phyloP scores from a whole-genome alignment of 1,140 invertebrate genomes.

The Rhysida immarginata region DNA sequence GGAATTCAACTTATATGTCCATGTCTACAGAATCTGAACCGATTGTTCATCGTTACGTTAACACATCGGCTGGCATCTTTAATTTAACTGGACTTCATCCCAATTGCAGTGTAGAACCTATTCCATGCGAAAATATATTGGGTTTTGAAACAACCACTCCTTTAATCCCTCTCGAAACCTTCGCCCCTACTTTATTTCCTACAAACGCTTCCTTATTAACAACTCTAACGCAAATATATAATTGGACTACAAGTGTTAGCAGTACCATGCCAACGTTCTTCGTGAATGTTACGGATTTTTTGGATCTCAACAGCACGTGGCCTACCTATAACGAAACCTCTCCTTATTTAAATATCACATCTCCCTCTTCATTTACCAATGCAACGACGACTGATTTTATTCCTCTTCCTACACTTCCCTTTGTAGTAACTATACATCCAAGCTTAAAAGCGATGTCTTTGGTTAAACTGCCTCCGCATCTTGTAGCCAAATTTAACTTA shows the following conservation, averaged over 20 bases:
- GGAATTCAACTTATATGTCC: too few relatives aligned
- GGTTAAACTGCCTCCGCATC: background rate
- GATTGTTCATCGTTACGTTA: conserved; percentile 16
- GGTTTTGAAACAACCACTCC: too few relatives aligned
- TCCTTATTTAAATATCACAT: background rate
- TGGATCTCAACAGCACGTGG: background rate
- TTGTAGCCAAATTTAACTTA: background rate
- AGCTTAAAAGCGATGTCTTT: conserved; percentile 3
- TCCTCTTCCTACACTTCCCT: background rate
- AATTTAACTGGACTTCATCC: conserved; percentile 12
- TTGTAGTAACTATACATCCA: conserved; percentile 1
- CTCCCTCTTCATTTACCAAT: background rate
- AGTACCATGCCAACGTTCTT: too few relatives aligned
- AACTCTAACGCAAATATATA: background rate
- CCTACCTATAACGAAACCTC: background rate
- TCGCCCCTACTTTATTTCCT: background rate
- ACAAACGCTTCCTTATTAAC: background rate
- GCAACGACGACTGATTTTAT: background rate
- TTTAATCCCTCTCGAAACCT: too few relatives aligned
- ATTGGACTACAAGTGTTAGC: too few relatives aligned
- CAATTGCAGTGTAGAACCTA: background rate
- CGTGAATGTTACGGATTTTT: background rate
- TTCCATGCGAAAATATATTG: background rate
- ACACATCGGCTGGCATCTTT: conserved; percentile 10
- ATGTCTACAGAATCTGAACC: conserved; percentile 1